Conservation (phyloP, 2,797 vertebrate species). For the Enteromius fasciolatus region DNA sequence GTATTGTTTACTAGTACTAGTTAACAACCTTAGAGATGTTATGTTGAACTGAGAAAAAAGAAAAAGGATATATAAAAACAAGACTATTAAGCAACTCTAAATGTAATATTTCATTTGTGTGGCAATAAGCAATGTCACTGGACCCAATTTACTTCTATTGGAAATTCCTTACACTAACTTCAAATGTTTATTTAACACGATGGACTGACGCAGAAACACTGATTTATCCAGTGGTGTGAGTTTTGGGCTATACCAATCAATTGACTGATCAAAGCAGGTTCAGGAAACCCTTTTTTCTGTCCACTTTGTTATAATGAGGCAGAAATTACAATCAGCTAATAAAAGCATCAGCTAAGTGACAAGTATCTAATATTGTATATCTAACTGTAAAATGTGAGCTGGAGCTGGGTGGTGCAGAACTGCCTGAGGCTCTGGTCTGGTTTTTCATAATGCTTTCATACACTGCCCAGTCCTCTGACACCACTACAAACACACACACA, state of each 20-base stretch:
- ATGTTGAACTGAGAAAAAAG: not conserved
- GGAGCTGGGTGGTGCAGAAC: not conserved
- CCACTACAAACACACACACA: not conserved
- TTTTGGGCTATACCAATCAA: not conserved
- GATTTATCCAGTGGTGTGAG: not conserved
- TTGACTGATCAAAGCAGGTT: not conserved
- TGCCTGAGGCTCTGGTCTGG: slow-evolving; percentile 8
- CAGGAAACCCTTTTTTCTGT: not conserved
- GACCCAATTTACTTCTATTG: not conserved
- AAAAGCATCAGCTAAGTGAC: not conserved
- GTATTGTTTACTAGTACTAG: not conserved
- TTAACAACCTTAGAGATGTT: not conserved
- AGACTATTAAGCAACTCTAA: not conserved
- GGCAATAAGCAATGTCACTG: not conserved
- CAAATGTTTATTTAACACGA: not conserved
- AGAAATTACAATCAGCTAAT: not conserved
- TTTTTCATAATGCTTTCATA: slow-evolving; percentile 24
- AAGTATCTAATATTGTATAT: not conserved
- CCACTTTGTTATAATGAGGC: not conserved
- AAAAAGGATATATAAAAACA: not conserved
- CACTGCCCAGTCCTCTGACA: slow-evolving; percentile 22
- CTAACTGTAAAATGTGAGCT: slow-evolving; percentile 20
- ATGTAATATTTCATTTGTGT: not conserved
- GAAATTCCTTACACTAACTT: not conserved
- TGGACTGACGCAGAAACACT: not conserved